These are phyloP conservation scores for Muraenolepis orangiensis DNA, from an alignment of 2,797 vertebrate genomes.

Conservation along the genomic window DNA sequence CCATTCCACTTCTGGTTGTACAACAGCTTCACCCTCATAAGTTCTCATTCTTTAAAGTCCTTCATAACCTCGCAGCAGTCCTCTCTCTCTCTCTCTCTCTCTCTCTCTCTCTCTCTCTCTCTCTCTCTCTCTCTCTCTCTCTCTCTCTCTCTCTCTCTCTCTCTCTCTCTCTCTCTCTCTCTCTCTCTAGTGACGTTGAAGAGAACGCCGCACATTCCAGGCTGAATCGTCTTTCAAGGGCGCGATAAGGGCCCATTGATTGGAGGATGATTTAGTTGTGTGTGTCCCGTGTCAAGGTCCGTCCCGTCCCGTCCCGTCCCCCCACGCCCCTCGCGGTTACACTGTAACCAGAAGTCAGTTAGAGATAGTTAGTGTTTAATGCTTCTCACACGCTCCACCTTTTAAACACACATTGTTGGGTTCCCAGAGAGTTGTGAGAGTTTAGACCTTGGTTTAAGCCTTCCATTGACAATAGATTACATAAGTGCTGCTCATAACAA, in stretches of 20 bases:
- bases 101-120: too few species aligned
- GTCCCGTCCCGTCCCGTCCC: too few species aligned
- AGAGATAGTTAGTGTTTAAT: conserved; percentile 57
- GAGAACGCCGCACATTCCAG: conserved; percentile 65
- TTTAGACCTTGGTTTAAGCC: not conserved
- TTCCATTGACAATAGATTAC: not conserved
- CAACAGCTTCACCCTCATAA: conserved; percentile 50
- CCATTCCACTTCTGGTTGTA: conserved; percentile 35
- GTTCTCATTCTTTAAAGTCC: conserved; percentile 52
- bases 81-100: too few species aligned
- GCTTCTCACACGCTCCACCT: conserved; percentile 13
- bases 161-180: too few species aligned
- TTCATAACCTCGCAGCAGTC: conserved; percentile 53
- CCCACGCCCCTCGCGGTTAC: conserved; percentile 57
- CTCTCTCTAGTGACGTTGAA: conserved; percentile 42
- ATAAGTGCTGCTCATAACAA: not conserved
- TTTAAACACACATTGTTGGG: conserved; percentile 16
- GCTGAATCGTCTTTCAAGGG: conserved; percentile 59
- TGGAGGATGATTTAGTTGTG: conserved; percentile 44
- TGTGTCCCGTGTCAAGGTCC: conserved; percentile 33
- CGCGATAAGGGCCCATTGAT: conserved; percentile 70
- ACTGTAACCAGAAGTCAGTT: conserved; percentile 53
- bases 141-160: too few species aligned
- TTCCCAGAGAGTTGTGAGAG: not conserved
- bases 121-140: too few species aligned